A percentile compares a stretch with the other conserved stretches of the same genome.
Conservation (phyloP, 1,140 invertebrate genomes). For the Drosophila eugracilis region DNA sequence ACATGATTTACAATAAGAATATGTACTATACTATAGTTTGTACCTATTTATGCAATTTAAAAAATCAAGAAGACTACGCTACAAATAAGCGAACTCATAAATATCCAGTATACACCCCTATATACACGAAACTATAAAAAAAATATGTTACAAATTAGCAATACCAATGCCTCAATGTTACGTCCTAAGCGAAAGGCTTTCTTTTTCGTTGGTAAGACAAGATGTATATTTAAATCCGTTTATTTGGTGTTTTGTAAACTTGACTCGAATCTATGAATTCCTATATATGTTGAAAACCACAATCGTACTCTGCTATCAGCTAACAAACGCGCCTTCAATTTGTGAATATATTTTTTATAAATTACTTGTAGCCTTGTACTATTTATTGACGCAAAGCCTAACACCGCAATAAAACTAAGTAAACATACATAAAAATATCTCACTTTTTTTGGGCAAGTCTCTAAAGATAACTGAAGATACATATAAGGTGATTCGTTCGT, state of each 20-base stretch:
- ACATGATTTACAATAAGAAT: slow-evolving; percentile 53
- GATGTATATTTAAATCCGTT: slow-evolving; percentile 6
- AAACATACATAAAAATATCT: slow-evolving; percentile 36
- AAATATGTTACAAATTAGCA: slow-evolving; percentile 20
- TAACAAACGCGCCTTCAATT: slow-evolving; percentile 70
- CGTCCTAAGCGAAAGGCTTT: slow-evolving; percentile 53
- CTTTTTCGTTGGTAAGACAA: slow-evolving; percentile 13
- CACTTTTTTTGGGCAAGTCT: slow-evolving; percentile 32
- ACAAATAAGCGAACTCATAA: slow-evolving; percentile 53
- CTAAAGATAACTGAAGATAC: slow-evolving; percentile 30
- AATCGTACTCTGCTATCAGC: slow-evolving; percentile 48
- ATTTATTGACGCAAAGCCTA: slow-evolving; percentile 56
- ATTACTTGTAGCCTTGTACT: slow-evolving; percentile 45
- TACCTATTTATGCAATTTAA: slow-evolving; percentile 54
- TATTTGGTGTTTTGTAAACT: slow-evolving; percentile 40
- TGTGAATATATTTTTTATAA: slow-evolving; percentile 72
- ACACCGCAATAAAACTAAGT: slow-evolving; percentile 60
- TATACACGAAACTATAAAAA: slow-evolving; percentile 23
- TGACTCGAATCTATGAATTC: slow-evolving; percentile 59
- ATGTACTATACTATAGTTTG: slow-evolving; percentile 43
- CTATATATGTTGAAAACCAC: slow-evolving; percentile 59
- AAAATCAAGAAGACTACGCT: slow-evolving; percentile 62
- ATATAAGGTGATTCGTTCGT: slow-evolving; percentile 38
- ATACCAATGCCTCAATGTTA: slow-evolving; percentile 43
- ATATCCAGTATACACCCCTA: slow-evolving; percentile 46